Conservation (phyloP, 2,113 vertebrate genomes). For the Catharus minimus region DNA sequence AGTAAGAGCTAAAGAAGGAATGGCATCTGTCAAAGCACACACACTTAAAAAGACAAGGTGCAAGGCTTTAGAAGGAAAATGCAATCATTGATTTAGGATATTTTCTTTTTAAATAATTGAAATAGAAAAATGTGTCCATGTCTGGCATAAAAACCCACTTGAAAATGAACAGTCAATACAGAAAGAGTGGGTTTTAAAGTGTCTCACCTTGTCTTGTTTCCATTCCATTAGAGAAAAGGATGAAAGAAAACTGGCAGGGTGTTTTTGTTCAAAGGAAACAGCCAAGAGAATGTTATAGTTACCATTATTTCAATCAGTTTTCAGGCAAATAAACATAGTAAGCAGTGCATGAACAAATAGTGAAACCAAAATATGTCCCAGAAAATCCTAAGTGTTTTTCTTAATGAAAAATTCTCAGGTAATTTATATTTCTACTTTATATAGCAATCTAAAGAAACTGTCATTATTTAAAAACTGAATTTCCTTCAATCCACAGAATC, state of each 20-base stretch:
- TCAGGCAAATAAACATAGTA: neutral
- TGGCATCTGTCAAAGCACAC: neutral
- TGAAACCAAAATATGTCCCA: neutral
- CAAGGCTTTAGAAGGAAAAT: neutral
- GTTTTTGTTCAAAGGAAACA: neutral
- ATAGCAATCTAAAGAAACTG: neutral
- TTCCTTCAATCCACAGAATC: neutral
- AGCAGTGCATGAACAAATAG: neutral
- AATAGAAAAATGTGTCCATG: neutral
- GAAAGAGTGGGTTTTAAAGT: neutral
- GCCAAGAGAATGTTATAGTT: neutral
- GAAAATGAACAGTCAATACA: neutral
- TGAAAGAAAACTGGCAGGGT: neutral
- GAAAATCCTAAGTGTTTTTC: neutral
- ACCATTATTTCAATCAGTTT: neutral
- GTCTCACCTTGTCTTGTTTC: neutral
- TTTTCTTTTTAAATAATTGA: neutral
- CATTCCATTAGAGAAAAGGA: neutral
- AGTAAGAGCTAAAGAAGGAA: neutral
- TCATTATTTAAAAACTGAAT: neutral
- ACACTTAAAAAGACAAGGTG: neutral
- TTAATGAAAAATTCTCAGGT: neutral
- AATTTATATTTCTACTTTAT: neutral
- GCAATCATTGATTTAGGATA: neutral
- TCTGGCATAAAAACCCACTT: neutral